phyloP scores from a whole-genome alignment of 2,888 invertebrate species.

The Blera fallax region DNA sequence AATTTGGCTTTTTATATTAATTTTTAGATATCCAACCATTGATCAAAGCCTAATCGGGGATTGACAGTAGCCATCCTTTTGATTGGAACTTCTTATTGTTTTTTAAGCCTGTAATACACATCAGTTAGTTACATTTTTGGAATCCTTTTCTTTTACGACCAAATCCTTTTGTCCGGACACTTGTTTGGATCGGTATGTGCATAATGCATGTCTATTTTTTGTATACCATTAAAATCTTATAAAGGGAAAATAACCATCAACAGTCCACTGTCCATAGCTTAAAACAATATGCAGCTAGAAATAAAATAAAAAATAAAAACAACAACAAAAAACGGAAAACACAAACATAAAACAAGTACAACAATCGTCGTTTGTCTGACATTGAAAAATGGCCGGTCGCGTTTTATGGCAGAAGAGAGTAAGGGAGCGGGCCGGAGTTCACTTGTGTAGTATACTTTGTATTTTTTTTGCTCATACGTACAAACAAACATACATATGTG shows the following conservation, averaged over 20 bases:
- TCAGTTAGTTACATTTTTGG: too few species aligned
- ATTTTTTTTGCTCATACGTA: constrained; percentile 10
- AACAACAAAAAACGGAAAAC: constrained; percentile 55
- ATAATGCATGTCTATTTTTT: background rate
- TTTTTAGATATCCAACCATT: too few species aligned
- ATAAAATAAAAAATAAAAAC: constrained; percentile 62
- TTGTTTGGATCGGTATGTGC: background rate
- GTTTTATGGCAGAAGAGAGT: constrained; percentile 77
- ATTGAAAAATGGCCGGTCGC: constrained; percentile 82
- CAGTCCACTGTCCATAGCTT: constrained; percentile 56
- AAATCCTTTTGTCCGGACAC: constrained; percentile 1
- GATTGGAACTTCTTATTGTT: too few species aligned
- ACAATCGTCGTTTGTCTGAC: constrained; percentile 79
- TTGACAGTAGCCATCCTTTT: too few species aligned
- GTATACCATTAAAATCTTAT: constrained; percentile 6
- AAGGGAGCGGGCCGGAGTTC: constrained; percentile 1
- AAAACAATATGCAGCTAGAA: constrained; percentile 62
- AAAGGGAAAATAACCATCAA: constrained; percentile 41
- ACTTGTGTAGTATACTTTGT: constrained; percentile 49
- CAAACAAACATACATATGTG: background rate
- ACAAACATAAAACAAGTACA: constrained; percentile 70
- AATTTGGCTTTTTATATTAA: too few species aligned
- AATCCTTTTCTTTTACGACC: background rate
- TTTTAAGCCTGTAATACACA: too few species aligned
- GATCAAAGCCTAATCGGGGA: too few species aligned